Conservation (phyloP, 2,797 vertebrate genomes). For the Odontamblyopus rebecca region DNA sequence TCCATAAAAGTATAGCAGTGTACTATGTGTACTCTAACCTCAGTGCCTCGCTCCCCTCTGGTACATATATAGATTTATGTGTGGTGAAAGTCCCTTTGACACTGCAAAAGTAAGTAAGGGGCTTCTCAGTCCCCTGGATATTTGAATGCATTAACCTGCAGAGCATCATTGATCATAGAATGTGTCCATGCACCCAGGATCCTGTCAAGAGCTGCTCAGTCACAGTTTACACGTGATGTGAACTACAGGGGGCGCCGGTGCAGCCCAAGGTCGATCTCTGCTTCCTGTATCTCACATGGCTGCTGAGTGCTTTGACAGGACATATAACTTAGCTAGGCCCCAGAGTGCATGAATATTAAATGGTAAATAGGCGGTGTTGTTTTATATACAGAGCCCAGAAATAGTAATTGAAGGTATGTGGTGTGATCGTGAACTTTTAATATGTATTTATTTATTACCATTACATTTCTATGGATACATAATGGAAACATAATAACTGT, state of each 20-base stretch:
- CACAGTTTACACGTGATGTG: neutral
- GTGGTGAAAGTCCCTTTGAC: conserved; percentile 4
- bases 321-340: neutral
- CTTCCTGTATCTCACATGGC: neutral
- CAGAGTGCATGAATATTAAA: neutral
- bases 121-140: neutral
- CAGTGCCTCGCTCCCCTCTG: neutral
- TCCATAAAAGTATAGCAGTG: conserved; percentile 1
- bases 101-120: conserved; percentile 6
- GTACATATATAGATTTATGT: conserved; percentile 3
- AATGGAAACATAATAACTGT: too few relatives aligned
- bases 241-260: neutral
- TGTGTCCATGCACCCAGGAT: neutral
- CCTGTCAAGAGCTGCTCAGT: conserved; percentile 1
- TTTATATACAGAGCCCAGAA: neutral
- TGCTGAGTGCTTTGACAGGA: neutral
- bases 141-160: conserved; percentile 3
- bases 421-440: neutral
- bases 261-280: too few relatives aligned
- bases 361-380: neutral
- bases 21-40: neutral
- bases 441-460: too few relatives aligned
- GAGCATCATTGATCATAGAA: neutral
- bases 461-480: too few relatives aligned
- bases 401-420: neutral